These are phyloP conservation scores for Pelusios castaneus DNA, from an alignment of 2,113 vertebrate species.

Conservation along the genomic window DNA sequence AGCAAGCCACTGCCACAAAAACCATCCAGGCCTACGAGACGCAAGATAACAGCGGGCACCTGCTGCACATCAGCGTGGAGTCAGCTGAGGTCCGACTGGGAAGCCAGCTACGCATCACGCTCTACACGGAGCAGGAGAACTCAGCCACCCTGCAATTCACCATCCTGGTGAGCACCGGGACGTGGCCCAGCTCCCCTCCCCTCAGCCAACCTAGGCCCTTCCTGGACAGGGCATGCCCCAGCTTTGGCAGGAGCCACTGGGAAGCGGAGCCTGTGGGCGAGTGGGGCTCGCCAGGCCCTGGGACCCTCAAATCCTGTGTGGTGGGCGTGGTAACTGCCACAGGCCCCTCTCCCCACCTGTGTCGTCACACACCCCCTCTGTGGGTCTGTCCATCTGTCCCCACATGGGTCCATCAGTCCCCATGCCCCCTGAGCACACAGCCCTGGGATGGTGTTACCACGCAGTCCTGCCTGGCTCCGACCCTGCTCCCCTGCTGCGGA, in stretches of 20 bases:
- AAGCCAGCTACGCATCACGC: constrained; percentile 56
- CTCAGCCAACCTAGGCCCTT: no score
- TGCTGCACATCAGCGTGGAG: constrained; percentile 76
- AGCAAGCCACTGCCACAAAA: constrained; percentile 72
- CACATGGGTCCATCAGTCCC: neutral
- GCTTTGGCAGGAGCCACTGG: no score
- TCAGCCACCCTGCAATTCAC: constrained; percentile 60
- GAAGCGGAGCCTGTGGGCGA: no score
- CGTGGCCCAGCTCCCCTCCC: no score
- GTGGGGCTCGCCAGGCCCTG: neutral
- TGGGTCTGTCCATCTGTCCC: neutral
- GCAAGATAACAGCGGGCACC: constrained; percentile 52
- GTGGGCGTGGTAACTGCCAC: no score
- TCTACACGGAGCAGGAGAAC: constrained; percentile 36
- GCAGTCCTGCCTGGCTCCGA: no score
- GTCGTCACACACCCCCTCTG: no score
- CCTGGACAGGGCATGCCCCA: neutral
- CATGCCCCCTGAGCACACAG: no score
- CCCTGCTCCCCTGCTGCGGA: neutral
- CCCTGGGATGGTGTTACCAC: no score
- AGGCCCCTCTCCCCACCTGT: no score
- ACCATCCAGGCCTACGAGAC: constrained; percentile 63
- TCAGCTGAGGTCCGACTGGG: constrained; percentile 25
- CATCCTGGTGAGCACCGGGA: constrained; percentile 73
- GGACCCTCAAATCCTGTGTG: no score